These are phyloP conservation scores for Danio kyathit DNA, from an alignment of 2,797 vertebrate species.

Conservation along the genomic window DNA sequence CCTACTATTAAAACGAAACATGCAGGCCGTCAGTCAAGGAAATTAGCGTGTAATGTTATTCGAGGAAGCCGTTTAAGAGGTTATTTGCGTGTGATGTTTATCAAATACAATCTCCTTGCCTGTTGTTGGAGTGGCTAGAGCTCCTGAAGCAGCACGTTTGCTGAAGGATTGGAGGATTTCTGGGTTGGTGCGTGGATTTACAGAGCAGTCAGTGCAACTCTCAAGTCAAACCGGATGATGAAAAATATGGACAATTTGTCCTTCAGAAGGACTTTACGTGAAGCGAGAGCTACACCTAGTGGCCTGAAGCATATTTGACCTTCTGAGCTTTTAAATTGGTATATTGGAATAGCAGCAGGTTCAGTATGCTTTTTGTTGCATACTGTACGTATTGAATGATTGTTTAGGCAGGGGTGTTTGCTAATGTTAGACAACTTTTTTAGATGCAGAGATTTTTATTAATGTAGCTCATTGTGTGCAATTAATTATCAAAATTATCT, in stretches of 20 bases:
- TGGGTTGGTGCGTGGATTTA: constrained; percentile 16
- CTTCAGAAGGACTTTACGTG: neutral
- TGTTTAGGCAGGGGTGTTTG: neutral
- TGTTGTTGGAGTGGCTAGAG: neutral
- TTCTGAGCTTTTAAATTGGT: no score
- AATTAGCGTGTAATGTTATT: constrained; percentile 11
- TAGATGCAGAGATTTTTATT: neutral
- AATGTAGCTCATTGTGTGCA: neutral
- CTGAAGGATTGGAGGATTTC: neutral
- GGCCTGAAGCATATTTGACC: neutral
- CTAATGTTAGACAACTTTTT: neutral
- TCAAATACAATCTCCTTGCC: neutral
- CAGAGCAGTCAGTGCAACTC: neutral
- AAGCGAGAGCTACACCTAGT: constrained; percentile 46
- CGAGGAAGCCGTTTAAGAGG: constrained; percentile 2
- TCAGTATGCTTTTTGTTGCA: no score
- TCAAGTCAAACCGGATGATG: neutral
- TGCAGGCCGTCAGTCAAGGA: constrained; percentile 15
- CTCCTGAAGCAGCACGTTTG: neutral
- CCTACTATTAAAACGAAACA: constrained; percentile 5
- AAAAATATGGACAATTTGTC: constrained; percentile 12
- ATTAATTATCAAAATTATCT: no score
- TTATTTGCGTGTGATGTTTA: neutral
- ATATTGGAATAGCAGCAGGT: neutral
- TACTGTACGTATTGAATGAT: neutral